phyloP scores from a whole-genome alignment of 2,888 invertebrate species.

The Maniola hyperantus region DNA sequence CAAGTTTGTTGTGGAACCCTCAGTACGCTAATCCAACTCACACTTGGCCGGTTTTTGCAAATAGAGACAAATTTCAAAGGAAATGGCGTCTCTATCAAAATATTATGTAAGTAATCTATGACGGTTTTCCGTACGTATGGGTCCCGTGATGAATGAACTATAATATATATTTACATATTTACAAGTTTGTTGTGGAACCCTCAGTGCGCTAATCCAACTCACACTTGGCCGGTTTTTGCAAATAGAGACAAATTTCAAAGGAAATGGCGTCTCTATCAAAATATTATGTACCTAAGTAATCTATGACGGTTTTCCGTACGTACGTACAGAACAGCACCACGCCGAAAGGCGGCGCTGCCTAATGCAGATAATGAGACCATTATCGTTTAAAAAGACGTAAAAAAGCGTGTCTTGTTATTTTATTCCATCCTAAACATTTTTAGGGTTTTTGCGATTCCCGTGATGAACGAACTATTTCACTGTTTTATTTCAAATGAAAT shows the following conservation, averaged over 20 bases:
- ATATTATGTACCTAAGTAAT: neutral
- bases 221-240: too few relatives aligned
- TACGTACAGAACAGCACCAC: conserved; percentile 54
- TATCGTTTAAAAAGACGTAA: conserved; percentile 80
- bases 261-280: neutral
- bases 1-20: too few relatives aligned
- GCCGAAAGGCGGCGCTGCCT: conserved; percentile 61
- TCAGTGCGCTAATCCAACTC: too few relatives aligned
- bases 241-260: neutral
- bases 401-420: conserved; percentile 79
- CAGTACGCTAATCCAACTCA: too few relatives aligned
- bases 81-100: neutral
- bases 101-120: neutral
- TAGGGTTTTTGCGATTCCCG: too few relatives aligned
- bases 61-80: neutral
- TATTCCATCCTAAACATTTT: too few relatives aligned
- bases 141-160: too few relatives aligned
- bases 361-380: conserved; percentile 69
- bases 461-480: too few relatives aligned
- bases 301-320: conserved; percentile 5
- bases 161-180: too few relatives aligned
- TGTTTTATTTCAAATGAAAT: neutral
- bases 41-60: too few relatives aligned
- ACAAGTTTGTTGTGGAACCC: too few relatives aligned
- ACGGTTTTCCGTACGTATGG: conserved; percentile 1